These are phyloP conservation scores for Drosophila grimshawi DNA, from an alignment of 1,140 invertebrate genomes.

Conservation along the genomic window DNA sequence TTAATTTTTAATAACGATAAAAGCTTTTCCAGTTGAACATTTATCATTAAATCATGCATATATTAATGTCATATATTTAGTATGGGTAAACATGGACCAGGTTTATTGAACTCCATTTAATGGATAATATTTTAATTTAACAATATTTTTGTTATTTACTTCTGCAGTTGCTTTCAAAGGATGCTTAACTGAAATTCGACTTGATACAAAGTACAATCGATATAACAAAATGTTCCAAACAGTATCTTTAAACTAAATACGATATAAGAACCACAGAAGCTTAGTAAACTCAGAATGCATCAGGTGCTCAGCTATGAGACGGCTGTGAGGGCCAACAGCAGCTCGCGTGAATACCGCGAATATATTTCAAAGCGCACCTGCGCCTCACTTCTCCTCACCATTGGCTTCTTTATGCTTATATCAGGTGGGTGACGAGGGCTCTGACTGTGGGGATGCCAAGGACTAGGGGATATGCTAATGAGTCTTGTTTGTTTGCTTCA, in stretches of 20 bases:
- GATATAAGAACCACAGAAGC: neutral
- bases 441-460: neutral
- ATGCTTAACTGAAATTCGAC: conserved; percentile 1
- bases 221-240: conserved; percentile 42
- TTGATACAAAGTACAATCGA: conserved; percentile 36
- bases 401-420: conserved; percentile 82
- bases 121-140: no score
- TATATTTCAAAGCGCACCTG: conserved; percentile 83
- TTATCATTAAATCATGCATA: neutral
- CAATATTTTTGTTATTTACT: neutral
- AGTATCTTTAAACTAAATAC: neutral
- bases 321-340: conserved; percentile 77
- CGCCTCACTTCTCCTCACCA: conserved; percentile 75
- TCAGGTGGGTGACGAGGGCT: conserved; percentile 61
- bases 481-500: conserved; percentile 44
- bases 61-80: neutral
- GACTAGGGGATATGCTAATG: conserved; percentile 50
- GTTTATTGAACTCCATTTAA: neutral
- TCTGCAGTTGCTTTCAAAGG: conserved; percentile 1
- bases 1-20: conserved; percentile 4
- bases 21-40: neutral
- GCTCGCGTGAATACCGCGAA: conserved; percentile 75
- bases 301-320: conserved; percentile 84
- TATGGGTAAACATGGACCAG: no score
- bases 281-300: conserved; percentile 62